Base-by-base conservation (phyloP, 2,113 vertebrate species). In the Pachyramphus minor region DNA sequence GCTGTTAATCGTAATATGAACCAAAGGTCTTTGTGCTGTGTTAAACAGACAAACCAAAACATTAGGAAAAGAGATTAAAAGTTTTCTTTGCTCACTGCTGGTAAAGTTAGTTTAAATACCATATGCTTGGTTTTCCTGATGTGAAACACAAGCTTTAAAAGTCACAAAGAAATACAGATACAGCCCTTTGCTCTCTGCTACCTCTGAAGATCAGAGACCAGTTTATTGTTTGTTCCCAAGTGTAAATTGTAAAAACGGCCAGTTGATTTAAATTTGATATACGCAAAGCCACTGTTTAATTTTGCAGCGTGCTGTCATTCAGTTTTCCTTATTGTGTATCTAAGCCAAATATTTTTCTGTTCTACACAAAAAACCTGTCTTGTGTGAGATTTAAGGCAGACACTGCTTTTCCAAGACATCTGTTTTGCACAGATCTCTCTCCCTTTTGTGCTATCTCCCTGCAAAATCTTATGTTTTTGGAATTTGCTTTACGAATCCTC, bases 311-410 rank as follows among this genome's bases (percentile, higher is more conserved):
- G 42, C 84, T 77, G 19, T 44, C 56, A 42, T 14, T 83, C 14
- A 1, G 1, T 83, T 84, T 22, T 86, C 35, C 31, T 63, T 63
- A 11, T 5, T 81, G 14, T 25, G 8, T 42, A 50, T 77, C 56
- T 88, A 84, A 91, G 80, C 14, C 64, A 93, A 90, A 7, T 80
- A 39, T 67, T 94, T 94, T 95, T 63, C n/a, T 73, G n/a, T 63
- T 76, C 31, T 42, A 6, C 31, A 52, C 59, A 58, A 62, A 83
- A 77, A 39, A 9, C 8, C 9, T 37, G 50, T 33, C 45, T 73
- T 47, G 22, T 39, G 13, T 77, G 53, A 86, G 75, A 80, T 53
- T 30, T 37, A 42, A 52, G 66, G 53, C 77, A 94, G 84, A 72
- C 0, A 0, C 44, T 89, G 74, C 60, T 84, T 81, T 68, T 68